Evolutionary conservation across 2,113 vertebrate species (phyloP), one percentile per base, ranked within the genome.

Genomic region (Parus major): DNA sequence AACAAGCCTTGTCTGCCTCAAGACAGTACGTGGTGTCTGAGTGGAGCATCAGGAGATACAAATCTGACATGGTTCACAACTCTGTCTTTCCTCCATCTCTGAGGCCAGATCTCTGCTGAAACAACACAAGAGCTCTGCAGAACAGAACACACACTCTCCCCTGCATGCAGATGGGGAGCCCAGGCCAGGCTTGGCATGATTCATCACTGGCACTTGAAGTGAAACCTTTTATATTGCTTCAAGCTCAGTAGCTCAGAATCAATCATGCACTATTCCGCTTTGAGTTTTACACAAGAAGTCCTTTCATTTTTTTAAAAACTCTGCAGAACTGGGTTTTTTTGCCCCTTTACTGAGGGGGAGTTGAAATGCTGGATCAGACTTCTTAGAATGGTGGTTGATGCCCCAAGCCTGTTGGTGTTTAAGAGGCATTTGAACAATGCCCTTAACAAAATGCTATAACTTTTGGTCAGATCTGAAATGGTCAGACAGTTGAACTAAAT

Each of bases 161-260:
- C 11, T 92, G 69, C 81, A 65, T 83, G 76, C 63, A 59, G 86
- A 92, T 82, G 65, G 82, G 50, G 63, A 88, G 35, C 36, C 29
- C 71, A 59, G 82, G 55, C 66, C 71, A 82, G 60, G 35, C 65
- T 89, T 59, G n/a, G 36, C 65, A 33, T 72, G 91, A 91, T 91
- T 95, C 84, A 84, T 95, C 80, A 75, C 57, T 87, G 50, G n/a
- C 88, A 79, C 73, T 91, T 52, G n/a, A 84, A 84, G n/a, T 85
- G 61, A 95, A 91, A 79, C 28, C 61, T 89, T 84, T 86, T 82
- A 44, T 77, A 93, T 82, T 84, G 44, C 86, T 91, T 88, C 59
- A 83, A 80, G 59, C 81, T 85, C 65, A 72, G 82, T 73, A 77
- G 50, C 35, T 89, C 65, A 56, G 68, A 92, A 83, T 95, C 88